Percentiles rank a stretch among this genome's conserved stretches.
Evolutionary conservation across 1,140 invertebrate genomes (phyloP).

Genomic region (Mizuhopecten yessoensis): DNA sequence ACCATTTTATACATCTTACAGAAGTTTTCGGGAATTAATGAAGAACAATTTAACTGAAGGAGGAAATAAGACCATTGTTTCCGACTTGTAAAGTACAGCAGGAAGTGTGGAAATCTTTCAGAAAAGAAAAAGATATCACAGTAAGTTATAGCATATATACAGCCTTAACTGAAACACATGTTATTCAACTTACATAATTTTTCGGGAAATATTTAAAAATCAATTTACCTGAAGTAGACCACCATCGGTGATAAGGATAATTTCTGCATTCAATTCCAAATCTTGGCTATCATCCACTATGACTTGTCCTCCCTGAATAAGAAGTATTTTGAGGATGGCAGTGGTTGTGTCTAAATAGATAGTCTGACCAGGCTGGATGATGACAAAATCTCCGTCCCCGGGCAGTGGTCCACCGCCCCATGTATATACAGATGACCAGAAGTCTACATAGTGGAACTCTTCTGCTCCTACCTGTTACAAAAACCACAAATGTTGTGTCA

Average conservation of each 20-base stretch:
- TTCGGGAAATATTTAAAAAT: too few species aligned
- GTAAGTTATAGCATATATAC: too few species aligned
- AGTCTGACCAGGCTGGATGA: constrained; percentile 72
- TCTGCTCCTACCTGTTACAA: constrained; percentile 61
- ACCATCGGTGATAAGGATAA: constrained; percentile 28
- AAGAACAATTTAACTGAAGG: too few species aligned
- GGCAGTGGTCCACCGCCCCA: constrained; percentile 76
- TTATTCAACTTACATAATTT: too few species aligned
- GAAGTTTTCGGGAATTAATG: too few species aligned
- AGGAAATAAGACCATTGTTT: too few species aligned
- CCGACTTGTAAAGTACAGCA: too few species aligned
- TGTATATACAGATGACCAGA: constrained; percentile 76
- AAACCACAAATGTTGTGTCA: too few species aligned
- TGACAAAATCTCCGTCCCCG: constrained; percentile 75
- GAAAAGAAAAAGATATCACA: too few species aligned
- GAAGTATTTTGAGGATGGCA: constrained; percentile 71
- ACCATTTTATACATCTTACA: too few species aligned
- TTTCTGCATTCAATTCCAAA: constrained; percentile 31
- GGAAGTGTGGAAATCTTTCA: too few species aligned
- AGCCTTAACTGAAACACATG: too few species aligned
- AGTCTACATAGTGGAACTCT: constrained; percentile 77
- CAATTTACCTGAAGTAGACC: constrained; percentile 43
- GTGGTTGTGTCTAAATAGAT: constrained; percentile 76
- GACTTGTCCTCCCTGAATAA: constrained; percentile 70
- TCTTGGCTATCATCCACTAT: background rate